phyloP scores from a whole-genome alignment of 2,797 vertebrate genomes.

The Xenopus petersii region DNA sequence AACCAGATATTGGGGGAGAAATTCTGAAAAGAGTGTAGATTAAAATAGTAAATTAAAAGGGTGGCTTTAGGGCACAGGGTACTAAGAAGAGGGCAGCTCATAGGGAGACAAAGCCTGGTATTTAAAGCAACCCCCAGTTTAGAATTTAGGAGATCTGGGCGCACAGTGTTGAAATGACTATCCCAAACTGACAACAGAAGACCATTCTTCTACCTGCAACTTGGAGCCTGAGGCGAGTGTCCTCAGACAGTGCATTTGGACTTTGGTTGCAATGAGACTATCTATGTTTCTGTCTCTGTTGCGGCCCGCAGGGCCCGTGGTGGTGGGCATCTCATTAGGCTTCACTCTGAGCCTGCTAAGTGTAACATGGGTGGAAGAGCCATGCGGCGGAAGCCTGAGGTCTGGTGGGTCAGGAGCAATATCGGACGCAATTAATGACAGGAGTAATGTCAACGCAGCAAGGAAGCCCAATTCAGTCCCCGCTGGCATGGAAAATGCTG shows the following conservation, averaged over 20 bases:
- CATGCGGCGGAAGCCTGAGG: slow-evolving; percentile 64
- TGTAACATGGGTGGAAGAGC: slow-evolving; percentile 87
- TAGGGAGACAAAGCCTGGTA: too few relatives aligned
- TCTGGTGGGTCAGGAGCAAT: slow-evolving; percentile 51
- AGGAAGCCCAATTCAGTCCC: slow-evolving; percentile 84
- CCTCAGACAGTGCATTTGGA: neutral
- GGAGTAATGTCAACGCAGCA: slow-evolving; percentile 70
- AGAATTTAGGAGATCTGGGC: neutral
- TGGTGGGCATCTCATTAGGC: slow-evolving; percentile 88
- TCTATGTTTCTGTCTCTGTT: slow-evolving; percentile 80
- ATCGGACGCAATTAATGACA: slow-evolving; percentile 36
- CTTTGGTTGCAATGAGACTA: slow-evolving; percentile 76
- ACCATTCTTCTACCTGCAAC: neutral
- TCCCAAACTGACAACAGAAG: neutral
- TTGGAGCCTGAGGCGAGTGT: neutral
- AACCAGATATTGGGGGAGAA: too few relatives aligned
- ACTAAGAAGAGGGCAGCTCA: too few relatives aligned
- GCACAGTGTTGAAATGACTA: neutral
- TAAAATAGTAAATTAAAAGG: too few relatives aligned
- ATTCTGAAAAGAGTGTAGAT: too few relatives aligned
- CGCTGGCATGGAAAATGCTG: slow-evolving; percentile 59
- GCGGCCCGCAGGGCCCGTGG: slow-evolving; percentile 86
- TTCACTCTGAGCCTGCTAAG: slow-evolving; percentile 91
- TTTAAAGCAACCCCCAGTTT: neutral
- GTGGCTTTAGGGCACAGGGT: too few relatives aligned